phyloP scores from a whole-genome alignment of 2,113 vertebrate species.

The Colossoma macropomum region DNA sequence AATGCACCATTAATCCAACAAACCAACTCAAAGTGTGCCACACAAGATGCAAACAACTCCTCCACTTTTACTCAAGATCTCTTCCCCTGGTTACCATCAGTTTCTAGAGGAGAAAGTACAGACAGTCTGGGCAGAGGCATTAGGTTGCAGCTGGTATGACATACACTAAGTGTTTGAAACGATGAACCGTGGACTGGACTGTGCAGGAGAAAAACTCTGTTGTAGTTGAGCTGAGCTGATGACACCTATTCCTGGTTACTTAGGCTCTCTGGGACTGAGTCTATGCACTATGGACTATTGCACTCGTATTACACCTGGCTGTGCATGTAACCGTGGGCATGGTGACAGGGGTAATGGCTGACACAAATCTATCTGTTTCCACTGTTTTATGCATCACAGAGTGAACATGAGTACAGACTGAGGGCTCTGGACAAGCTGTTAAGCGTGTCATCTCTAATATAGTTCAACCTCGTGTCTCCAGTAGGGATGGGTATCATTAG shows the following conservation, averaged over 20 bases:
- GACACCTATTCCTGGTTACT: conserved; percentile 4
- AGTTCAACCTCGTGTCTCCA: neutral
- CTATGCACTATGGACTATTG: conserved; percentile 8
- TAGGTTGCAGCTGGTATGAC: neutral
- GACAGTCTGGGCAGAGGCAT: neutral
- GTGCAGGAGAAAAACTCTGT: conserved; percentile 1
- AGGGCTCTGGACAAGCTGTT: conserved; percentile 25
- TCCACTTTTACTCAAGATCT: neutral
- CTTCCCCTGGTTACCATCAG: neutral
- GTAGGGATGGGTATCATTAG: neutral
- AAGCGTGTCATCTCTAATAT: conserved; percentile 30
- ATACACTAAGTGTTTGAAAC: neutral
- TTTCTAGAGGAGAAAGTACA: neutral
- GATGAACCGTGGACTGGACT: conserved; percentile 2
- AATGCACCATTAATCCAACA: neutral
- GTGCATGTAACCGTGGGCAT: neutral
- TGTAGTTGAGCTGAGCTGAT: neutral
- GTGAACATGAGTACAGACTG: conserved; percentile 18
- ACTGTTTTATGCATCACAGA: conserved; percentile 26
- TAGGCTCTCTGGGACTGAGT: conserved; percentile 20
- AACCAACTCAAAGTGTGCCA: neutral
- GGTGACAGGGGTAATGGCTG: conserved; percentile 11
- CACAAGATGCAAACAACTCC: neutral
- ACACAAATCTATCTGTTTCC: conserved; percentile 29
- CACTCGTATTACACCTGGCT: conserved; percentile 32